Evolutionary conservation across 2,888 invertebrate species (phyloP), one percentile per base, ranked within the genome.

Genomic region (Pammene fasciana): DNA sequence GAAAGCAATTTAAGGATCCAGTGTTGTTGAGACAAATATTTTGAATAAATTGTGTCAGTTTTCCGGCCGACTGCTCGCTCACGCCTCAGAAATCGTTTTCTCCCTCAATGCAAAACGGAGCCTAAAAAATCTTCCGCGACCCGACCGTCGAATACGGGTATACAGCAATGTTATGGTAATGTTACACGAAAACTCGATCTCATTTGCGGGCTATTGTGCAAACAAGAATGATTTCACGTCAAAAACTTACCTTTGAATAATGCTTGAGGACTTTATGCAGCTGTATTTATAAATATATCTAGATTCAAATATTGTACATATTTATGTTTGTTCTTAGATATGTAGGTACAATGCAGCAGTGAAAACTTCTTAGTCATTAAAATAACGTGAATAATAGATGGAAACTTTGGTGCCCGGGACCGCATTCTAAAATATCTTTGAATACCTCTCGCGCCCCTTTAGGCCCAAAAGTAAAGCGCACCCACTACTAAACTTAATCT

Each of bases 401-500:
- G 10, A 62, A 43, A 48, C 72, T 71, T 71, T 68, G 70, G 55
- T 70, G 65, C 67, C 74, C 65, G 72, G 26, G 64, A 71, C 67
- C 38, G 73, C 76, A 76, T 80, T 81, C 77, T 75, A 72, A 72
- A 75, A 74, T 76, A 76, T 73, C 79, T 78, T 80, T 81, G 80
- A 84, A 82, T 81, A 82, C 81, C 75, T 71, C 77, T 74, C 80
- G 82, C 76, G 78, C 76, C 77, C 76, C 72, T 71, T 72, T 72
- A 66, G 59, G 64, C 64, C 65, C 60, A 46, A 54, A 71, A 64
- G 65, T 71, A 72, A 74, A 75, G 74, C 75, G 78, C 82, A 85
- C 83, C 82, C 86, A 86, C 86, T 78, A 78, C 76, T 71, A 80
- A 80, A 84, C 82, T 83, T 91, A 92, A 92, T 91, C 92, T 89